Percentiles rank a stretch among this genome's conserved stretches.
Conservation (phyloP, 2,113 vertebrate genomes). For the Cyanistes caeruleus region DNA sequence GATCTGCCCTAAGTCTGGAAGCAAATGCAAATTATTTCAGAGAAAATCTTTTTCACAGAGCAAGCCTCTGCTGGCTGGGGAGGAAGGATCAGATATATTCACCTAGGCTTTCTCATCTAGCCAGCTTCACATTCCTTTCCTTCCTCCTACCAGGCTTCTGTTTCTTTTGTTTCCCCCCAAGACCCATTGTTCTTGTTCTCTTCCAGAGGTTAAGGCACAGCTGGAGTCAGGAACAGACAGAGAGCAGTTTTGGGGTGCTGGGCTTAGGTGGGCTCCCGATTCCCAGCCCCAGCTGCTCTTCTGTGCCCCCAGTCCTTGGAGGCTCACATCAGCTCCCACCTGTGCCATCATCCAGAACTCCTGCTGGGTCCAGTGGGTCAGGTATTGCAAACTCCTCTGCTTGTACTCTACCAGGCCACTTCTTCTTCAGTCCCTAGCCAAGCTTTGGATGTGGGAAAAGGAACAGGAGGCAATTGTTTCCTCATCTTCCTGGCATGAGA, state of each 20-base stretch:
- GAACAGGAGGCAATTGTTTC: background rate
- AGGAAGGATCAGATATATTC: slow-evolving; percentile 52
- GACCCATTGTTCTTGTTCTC: background rate
- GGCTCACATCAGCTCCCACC: background rate
- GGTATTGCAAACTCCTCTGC: background rate
- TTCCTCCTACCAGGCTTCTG: background rate
- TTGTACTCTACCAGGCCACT: background rate
- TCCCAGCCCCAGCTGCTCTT: background rate
- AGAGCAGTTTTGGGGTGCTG: background rate
- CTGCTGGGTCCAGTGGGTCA: background rate
- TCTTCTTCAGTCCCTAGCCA: background rate
- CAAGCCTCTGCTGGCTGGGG: slow-evolving; percentile 12
- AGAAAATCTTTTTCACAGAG: slow-evolving; percentile 59
- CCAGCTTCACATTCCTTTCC: slow-evolving; percentile 52
- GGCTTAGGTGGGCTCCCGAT: background rate
- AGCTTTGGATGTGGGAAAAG: background rate
- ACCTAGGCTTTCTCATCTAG: slow-evolving; percentile 55
- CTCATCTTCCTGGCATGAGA: too few species aligned
- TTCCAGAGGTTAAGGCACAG: background rate
- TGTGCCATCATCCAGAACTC: background rate
- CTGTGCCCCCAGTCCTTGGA: background rate
- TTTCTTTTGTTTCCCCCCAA: background rate
- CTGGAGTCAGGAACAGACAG: background rate
- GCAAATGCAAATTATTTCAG: slow-evolving; percentile 36
- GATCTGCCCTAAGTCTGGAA: slow-evolving; percentile 15